Evolutionary conservation across 2,888 invertebrate genomes (phyloP).

Genomic region (Clanis bilineata): DNA sequence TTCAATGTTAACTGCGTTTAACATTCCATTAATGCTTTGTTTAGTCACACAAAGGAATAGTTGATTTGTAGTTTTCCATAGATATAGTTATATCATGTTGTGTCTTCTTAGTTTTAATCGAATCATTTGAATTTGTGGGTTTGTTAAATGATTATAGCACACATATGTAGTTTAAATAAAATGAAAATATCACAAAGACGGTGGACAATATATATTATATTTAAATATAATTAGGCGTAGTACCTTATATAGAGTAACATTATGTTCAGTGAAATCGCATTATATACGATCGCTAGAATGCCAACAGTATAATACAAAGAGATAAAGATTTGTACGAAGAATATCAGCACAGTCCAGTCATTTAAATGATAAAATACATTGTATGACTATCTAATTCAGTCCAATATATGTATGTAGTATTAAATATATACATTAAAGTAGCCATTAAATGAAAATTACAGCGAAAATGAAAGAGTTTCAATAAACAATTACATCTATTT

Average conservation of each 20-base stretch:
- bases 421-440: slow-evolving; percentile 16
- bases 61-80: background rate
- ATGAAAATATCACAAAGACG: background rate
- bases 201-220: slow-evolving; percentile 8
- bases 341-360: slow-evolving; percentile 58
- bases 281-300: slow-evolving; percentile 58
- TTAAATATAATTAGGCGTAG: slow-evolving; percentile 15
- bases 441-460: slow-evolving; percentile 15
- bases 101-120: background rate
- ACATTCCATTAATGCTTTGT: background rate
- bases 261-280: slow-evolving; percentile 47
- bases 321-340: slow-evolving; percentile 71
- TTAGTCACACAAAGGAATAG: background rate
- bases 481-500: slow-evolving; percentile 38
- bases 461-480: slow-evolving; percentile 31
- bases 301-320: slow-evolving; percentile 60
- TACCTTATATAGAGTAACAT: slow-evolving; percentile 49
- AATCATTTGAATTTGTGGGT: background rate
- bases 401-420: slow-evolving; percentile 40
- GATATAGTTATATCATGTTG: background rate
- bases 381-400: slow-evolving; percentile 58
- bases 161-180: background rate
- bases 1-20: slow-evolving; percentile 7
- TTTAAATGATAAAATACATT: slow-evolving; percentile 45
- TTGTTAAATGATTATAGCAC: too few species aligned